Percentiles rank a stretch among this genome's conserved stretches.
Conservation (phyloP, 2,113 vertebrate genomes). For the Lota lota region DNA sequence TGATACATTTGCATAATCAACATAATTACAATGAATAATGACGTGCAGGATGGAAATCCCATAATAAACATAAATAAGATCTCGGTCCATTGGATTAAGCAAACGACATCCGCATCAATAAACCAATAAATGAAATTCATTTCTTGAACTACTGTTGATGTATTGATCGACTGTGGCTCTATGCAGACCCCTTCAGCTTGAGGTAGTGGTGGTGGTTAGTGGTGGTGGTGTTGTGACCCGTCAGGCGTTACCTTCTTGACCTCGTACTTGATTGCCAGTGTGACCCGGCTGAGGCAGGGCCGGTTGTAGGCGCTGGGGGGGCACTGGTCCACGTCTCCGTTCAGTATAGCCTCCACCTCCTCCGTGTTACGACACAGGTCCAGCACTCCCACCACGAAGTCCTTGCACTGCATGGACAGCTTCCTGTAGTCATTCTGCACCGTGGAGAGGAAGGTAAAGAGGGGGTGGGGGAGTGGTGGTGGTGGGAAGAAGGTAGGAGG, state of each 20-base stretch:
- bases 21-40: too few relatives aligned
- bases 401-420: constrained; percentile 99
- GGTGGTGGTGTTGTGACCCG: too few relatives aligned
- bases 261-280: constrained; percentile 95
- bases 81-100: too few relatives aligned
- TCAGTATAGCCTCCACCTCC: constrained; percentile 95
- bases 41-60: too few relatives aligned
- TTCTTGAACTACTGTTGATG: too few relatives aligned
- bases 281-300: constrained; percentile 91
- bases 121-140: too few relatives aligned
- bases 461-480: neutral
- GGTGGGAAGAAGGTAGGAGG: neutral
- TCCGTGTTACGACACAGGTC: constrained; percentile 96
- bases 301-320: constrained; percentile 83
- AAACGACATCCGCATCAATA: too few relatives aligned
- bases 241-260: constrained; percentile 88
- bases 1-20: too few relatives aligned
- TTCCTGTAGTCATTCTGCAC: constrained; percentile 95
- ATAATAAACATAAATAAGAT: too few relatives aligned
- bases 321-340: constrained; percentile 88
- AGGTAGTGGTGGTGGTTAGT: too few relatives aligned
- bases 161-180: too few relatives aligned
- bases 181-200: too few relatives aligned
- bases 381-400: constrained; percentile 94
- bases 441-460: constrained; percentile 21